These are phyloP conservation scores for Aphidius ervi DNA, from an alignment of 1,140 invertebrate species.

Conservation along the genomic window DNA sequence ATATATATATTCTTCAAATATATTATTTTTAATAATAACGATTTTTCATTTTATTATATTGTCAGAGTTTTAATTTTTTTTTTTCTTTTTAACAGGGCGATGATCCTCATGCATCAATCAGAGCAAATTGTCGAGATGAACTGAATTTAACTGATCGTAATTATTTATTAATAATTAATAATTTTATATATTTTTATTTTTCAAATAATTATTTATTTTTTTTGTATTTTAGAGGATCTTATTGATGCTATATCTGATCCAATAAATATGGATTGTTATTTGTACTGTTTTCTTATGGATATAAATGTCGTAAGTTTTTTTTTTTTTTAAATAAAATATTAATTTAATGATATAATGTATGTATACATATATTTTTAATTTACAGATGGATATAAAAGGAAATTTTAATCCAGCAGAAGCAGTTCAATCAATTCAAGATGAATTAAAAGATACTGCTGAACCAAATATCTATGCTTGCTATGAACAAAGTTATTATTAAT, in stretches of 20 bases:
- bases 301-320: constrained; percentile 8
- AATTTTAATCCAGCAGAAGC: constrained; percentile 1
- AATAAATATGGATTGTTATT: constrained; percentile 2
- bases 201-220: neutral
- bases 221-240: constrained; percentile 8
- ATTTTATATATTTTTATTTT: constrained; percentile 1
- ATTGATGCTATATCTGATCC: neutral
- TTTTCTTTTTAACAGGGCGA: neutral
- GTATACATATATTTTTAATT: neutral
- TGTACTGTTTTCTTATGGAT: constrained; percentile 11
- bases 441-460: constrained; percentile 2
- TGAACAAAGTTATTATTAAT: neutral
- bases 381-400: constrained; percentile 13
- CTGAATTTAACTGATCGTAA: constrained; percentile 8
- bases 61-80: neutral
- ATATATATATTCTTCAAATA: neutral
- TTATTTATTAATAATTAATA: neutral
- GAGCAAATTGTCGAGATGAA: constrained; percentile 9
- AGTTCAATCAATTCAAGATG: neutral
- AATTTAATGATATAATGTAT: neutral
- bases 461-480: neutral
- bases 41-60: neutral
- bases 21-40: neutral
- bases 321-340: neutral
- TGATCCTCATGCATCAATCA: constrained; percentile 7